Conservation (phyloP, 1,140 invertebrate species). For the Formica selysi region DNA sequence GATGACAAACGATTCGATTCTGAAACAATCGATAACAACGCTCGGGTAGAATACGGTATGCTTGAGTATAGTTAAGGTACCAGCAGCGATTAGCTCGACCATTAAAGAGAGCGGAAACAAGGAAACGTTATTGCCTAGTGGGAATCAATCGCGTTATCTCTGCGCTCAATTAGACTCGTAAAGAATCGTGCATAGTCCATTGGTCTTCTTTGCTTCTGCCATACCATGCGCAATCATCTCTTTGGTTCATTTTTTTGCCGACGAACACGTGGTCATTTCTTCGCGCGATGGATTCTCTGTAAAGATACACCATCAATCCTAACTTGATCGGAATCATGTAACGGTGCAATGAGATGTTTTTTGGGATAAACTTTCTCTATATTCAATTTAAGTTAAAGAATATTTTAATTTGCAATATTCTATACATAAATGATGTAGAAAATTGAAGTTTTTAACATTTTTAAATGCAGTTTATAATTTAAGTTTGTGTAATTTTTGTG, state of each 20-base stretch:
- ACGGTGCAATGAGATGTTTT: background rate
- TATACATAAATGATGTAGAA: too few relatives aligned
- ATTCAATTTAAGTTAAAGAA: background rate
- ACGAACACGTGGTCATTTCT: background rate
- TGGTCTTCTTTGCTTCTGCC: slow-evolving; percentile 71
- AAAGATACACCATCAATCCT: background rate
- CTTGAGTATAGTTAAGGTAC: slow-evolving; percentile 75
- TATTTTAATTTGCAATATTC: too few relatives aligned
- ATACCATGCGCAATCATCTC: slow-evolving; percentile 42
- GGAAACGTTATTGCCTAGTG: slow-evolving; percentile 79
- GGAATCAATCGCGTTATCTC: slow-evolving; percentile 81
- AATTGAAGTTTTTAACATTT: too few relatives aligned
- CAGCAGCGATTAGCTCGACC: slow-evolving; percentile 81
- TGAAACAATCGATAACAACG: slow-evolving; percentile 34
- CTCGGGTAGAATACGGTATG: slow-evolving; percentile 33
- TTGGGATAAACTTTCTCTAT: background rate
- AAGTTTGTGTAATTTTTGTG: too few relatives aligned
- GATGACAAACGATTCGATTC: slow-evolving; percentile 30
- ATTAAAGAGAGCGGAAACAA: slow-evolving; percentile 79
- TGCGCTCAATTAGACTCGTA: slow-evolving; percentile 82
- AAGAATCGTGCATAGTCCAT: slow-evolving; percentile 81
- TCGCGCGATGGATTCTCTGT: background rate
- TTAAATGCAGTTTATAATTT: too few relatives aligned
- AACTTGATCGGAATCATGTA: background rate
- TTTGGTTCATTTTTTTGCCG: slow-evolving; percentile 31